Base-by-base conservation (phyloP, 1,140 invertebrate species). In the Cheumatopsyche charites region DNA sequence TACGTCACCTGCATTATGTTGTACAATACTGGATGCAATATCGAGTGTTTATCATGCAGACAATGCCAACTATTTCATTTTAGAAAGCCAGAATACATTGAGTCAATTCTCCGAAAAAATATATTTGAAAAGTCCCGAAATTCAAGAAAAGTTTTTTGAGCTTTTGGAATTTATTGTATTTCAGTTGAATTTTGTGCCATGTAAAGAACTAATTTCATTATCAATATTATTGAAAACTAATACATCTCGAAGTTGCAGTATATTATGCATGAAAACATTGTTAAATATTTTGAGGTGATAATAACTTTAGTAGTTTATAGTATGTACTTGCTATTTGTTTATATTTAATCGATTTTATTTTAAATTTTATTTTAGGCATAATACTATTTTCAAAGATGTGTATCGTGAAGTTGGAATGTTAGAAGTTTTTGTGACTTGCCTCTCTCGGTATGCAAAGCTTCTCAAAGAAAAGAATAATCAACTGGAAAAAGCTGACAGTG, bases 21-120 rank as follows among this genome's bases (percentile, higher is more conserved):
- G 90, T 77, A 92, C 93, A 0, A 95, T 98, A 73, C 84, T 99
- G 62, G 97, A 99, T 80, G 95, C 95, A 1, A 97, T 99, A 79
- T 96, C 92, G 12, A 95, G 93, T 75, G 93, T 99, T 12, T 99
- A 98, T 82, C 95, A 98, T 81, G 95, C 97, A 19, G 98, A 99
- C 82, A 94, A 95, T 81, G 95, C 96, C 15, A 99, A 99, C 84
- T 99, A 99, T 83, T 99, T 99, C 80, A 98, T 99, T 78, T 86
- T 99, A 0, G 98, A 98, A 82, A 92, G 93, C 76, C 94, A 98
- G 82, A 94, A 97, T 79, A 98, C 96, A 3, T 84, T 98, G 7
- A 95, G 94, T 76, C 93, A 97, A 81, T 98, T 99, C 83, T 94
- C 95, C 1, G 98, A 99, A 79, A 94, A 93, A 79, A 96, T 99